Evolutionary conservation across 1,140 invertebrate species (phyloP), one percentile per base, ranked within the genome.

Genomic region (Melanaphis sacchari): DNA sequence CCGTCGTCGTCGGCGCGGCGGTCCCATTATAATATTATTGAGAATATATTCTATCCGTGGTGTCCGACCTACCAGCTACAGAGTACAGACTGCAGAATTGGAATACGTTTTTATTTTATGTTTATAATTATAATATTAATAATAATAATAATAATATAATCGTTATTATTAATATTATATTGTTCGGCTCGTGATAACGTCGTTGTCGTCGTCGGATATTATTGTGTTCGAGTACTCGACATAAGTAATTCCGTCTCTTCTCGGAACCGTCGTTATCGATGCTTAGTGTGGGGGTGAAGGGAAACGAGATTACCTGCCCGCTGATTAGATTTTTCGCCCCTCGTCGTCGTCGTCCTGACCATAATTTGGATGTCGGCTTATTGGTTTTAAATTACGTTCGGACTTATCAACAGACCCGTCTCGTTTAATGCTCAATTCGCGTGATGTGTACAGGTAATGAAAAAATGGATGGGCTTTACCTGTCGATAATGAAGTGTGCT

Each of bases 91-190:
- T 54, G 24, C 24, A 1, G 24, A 31, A 9, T 49, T 76, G 31
- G 59, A 76, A 31, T 76, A n/a, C 26, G 40, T 40, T 41, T 43
- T 85, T 85, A 43, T n/a, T 85, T 46, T 43, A 26, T 85, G 31
- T 85, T 85, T 85, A 66, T 66, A 66, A 66, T 59, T 31, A 26
- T 66, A n/a, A 66, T 66, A 49, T n/a, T 76, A 76, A 66, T 59
- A 59, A 66, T 66, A n/a, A 59, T 59, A 43, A 66, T 66, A 66
- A 76, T 76, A n/a, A 24, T 76, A 18, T 66, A n/a, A 66, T 31
- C 54, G 54, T 59, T 41, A 43, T 85, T 41, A 43, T 85, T 31
- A 41, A 24, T 41, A 66, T 59, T 31, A n/a, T 18, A 85, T 85
- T 43, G 26, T 85, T 41, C 46, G 11, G 26, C 84, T 31, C 26